Percentiles rank a stretch among this genome's conserved stretches.
phyloP scores from a whole-genome alignment of 2,797 vertebrate species.

The Sebastes oblongus region DNA sequence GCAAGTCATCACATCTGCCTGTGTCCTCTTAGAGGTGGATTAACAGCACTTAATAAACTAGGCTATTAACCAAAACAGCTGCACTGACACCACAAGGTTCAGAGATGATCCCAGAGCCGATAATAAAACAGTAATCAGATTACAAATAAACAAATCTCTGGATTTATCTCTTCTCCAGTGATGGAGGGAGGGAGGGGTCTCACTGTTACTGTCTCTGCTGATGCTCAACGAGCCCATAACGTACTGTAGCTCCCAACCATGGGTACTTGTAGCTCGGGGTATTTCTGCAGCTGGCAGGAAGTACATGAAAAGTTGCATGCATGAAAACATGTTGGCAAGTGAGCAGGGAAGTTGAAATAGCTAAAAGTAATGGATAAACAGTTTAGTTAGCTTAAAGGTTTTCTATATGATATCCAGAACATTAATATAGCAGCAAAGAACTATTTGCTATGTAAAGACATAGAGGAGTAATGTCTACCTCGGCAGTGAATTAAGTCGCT shows the following conservation, averaged over 20 bases:
- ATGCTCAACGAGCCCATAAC: neutral
- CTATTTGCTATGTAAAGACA: too few species aligned
- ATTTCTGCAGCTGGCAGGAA: neutral
- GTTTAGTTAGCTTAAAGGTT: neutral
- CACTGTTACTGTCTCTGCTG: neutral
- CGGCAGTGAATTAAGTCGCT: too few species aligned
- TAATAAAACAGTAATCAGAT: slow-evolving; percentile 76
- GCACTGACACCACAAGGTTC: slow-evolving; percentile 51
- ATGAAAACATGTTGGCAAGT: neutral
- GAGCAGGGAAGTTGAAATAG: neutral
- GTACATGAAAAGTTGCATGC: neutral
- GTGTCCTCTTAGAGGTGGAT: slow-evolving; percentile 42
- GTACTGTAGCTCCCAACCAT: neutral
- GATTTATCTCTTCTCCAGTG: slow-evolving; percentile 37
- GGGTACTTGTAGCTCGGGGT: neutral
- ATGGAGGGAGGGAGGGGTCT: slow-evolving; percentile 6
- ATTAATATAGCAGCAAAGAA: too few species aligned
- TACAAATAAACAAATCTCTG: slow-evolving; percentile 64
- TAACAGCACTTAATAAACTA: slow-evolving; percentile 60
- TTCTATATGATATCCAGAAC: too few species aligned
- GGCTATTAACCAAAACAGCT: slow-evolving; percentile 74
- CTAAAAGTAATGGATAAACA: neutral
- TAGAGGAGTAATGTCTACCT: too few species aligned
- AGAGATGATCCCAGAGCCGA: slow-evolving; percentile 69
- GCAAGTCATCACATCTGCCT: slow-evolving; percentile 8